A percentile compares a stretch with the other conserved stretches of the same genome.
Conservation (phyloP, 2,888 invertebrate genomes). For the Gnatocerus cornutus region DNA sequence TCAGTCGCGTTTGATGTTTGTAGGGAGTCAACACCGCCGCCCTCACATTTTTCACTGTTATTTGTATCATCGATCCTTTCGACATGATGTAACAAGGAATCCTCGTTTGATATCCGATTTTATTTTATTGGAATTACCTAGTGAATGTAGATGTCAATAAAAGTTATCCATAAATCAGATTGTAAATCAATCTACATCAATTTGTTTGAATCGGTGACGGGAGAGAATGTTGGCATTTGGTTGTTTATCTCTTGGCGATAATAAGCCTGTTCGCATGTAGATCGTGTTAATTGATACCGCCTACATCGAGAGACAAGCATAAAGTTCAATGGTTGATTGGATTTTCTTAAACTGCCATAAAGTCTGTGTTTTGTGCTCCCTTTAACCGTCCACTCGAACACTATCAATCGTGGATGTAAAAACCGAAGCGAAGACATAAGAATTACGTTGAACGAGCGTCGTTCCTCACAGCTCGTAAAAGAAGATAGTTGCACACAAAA, state of each 20-base stretch:
- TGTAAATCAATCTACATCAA: conserved; percentile 40
- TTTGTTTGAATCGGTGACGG: conserved; percentile 24
- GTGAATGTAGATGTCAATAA: conserved; percentile 28
- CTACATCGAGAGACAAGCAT: not conserved
- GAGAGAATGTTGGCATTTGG: not conserved
- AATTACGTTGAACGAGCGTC: conserved; percentile 56
- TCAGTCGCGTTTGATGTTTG: not conserved
- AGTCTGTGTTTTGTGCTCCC: not conserved
- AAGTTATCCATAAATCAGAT: conserved; percentile 38
- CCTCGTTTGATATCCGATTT: conserved; percentile 13
- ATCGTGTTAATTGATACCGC: conserved; percentile 18
- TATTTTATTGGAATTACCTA: conserved; percentile 35
- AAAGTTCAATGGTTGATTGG: conserved; percentile 1
- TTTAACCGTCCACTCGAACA: conserved; percentile 5
- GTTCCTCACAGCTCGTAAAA: conserved; percentile 58
- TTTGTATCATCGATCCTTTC: conserved; percentile 3
- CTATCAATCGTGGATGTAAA: conserved; percentile 47
- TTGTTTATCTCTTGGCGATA: conserved; percentile 17
- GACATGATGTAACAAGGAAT: not conserved
- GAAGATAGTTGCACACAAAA: conserved; percentile 54
- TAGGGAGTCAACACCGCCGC: not conserved
- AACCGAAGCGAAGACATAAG: conserved; percentile 51
- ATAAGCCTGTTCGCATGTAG: conserved; percentile 22
- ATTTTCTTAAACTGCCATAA: conserved; percentile 13
- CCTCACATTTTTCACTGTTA: conserved; percentile 14